Evolutionary conservation across 1,140 invertebrate genomes (phyloP).

Genomic region (Temnothorax curvispinosus): DNA sequence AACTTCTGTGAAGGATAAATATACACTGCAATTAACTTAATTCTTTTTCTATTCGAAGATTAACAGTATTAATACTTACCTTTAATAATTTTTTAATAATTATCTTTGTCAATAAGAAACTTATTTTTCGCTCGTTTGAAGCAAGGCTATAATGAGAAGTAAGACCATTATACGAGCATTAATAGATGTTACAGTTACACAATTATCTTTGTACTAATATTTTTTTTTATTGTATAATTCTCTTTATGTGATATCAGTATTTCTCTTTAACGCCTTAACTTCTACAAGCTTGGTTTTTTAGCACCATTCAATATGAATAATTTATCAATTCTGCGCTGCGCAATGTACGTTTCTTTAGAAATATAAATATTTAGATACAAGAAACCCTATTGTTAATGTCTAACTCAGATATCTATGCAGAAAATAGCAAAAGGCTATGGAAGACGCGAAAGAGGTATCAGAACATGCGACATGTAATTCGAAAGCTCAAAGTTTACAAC

Average conservation of each 20-base stretch:
- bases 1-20: not conserved
- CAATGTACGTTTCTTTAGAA: not conserved
- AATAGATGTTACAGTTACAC: too few relatives aligned
- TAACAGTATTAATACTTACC: not conserved
- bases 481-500: not conserved
- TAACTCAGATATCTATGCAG: not conserved
- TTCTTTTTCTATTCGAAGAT: not conserved
- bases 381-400: not conserved
- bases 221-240: not conserved
- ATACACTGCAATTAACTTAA: conserved; percentile 8
- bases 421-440: not conserved
- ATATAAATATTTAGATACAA: not conserved
- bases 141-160: too few relatives aligned
- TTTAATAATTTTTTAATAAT: not conserved
- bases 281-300: not conserved
- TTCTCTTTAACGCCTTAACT: not conserved
- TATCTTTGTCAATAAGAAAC: not conserved
- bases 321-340: not conserved
- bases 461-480: conserved; percentile 23
- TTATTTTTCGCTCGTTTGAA: too few relatives aligned
- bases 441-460: not conserved
- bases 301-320: not conserved
- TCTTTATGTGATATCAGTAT: not conserved
- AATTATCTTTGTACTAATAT: not conserved
- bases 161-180: too few relatives aligned